phyloP scores from a whole-genome alignment of 1,140 invertebrate genomes.

The Zophobas morio region DNA sequence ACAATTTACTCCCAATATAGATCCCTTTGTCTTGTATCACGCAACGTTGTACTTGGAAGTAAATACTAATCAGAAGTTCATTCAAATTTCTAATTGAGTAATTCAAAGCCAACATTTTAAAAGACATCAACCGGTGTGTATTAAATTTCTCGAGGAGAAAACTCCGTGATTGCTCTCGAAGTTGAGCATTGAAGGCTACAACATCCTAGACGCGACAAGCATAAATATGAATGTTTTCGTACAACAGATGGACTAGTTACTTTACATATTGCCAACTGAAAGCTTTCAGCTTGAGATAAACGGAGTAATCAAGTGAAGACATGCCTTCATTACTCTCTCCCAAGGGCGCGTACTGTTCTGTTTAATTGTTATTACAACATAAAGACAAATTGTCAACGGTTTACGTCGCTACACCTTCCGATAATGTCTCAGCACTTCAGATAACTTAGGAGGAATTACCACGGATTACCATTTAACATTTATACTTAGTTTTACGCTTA shows the following conservation, averaged over 20 bases:
- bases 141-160: slow-evolving; percentile 44
- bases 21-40: background rate
- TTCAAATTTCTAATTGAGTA: slow-evolving; percentile 27
- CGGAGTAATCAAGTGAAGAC: slow-evolving; percentile 31
- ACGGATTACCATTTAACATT: slow-evolving; percentile 23
- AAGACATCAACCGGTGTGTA: slow-evolving; percentile 43
- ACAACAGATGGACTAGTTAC: slow-evolving; percentile 27
- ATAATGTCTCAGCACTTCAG: slow-evolving; percentile 34
- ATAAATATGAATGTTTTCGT: slow-evolving; percentile 46
- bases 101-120: slow-evolving; percentile 42
- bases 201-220: slow-evolving; percentile 34
- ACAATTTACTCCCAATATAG: too few species aligned
- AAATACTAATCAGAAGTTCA: slow-evolving; percentile 35
- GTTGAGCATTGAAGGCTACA: slow-evolving; percentile 8
- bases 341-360: slow-evolving; percentile 27
- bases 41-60: slow-evolving; percentile 14
- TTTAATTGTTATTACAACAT: slow-evolving; percentile 43
- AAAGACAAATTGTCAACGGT: slow-evolving; percentile 45
- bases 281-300: slow-evolving; percentile 37
- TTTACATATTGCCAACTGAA: slow-evolving; percentile 31
- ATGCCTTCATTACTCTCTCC: slow-evolving; percentile 14
- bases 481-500: background rate
- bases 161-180: slow-evolving; percentile 31
- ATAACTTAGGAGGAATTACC: slow-evolving; percentile 30
- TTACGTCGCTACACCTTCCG: slow-evolving; percentile 40